These are phyloP conservation scores for Bradypus variegatus DNA, from an alignment of 2,797 vertebrate species.

Conservation along the genomic window DNA sequence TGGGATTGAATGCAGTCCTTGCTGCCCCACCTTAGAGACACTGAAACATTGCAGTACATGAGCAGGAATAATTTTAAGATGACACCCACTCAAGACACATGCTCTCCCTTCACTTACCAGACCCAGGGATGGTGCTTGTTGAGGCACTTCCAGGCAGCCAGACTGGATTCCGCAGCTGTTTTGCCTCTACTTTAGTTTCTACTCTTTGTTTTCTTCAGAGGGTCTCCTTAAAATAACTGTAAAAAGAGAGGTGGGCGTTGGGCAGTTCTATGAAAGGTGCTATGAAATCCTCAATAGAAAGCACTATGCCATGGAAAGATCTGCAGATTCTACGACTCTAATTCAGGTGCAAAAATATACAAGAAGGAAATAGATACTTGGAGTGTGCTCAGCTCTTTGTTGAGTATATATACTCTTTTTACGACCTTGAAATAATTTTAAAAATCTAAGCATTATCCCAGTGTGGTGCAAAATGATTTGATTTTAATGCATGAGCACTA, in stretches of 20 bases:
- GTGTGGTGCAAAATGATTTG: background rate
- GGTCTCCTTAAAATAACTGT: background rate
- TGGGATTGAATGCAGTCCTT: background rate
- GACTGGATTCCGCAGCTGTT: background rate
- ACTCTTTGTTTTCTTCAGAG: background rate
- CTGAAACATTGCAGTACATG: fast-evolving
- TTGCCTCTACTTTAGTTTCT: background rate
- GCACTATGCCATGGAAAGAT: too few species aligned
- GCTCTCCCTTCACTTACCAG: background rate
- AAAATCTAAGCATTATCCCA: background rate
- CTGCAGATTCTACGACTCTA: background rate
- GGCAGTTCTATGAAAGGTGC: background rate
- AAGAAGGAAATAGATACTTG: background rate
- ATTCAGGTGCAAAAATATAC: background rate
- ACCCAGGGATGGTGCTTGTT: fast-evolving
- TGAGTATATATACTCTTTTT: background rate
- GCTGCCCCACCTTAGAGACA: fast-evolving
- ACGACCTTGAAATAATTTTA: background rate
- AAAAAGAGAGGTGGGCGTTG: background rate
- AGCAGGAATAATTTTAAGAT: background rate
- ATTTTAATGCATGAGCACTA: background rate
- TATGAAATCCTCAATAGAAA: background rate
- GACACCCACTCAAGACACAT: fast-evolving
- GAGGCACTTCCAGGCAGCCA: too few species aligned
- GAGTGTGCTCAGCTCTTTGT: background rate